Conservation (phyloP, 1,140 invertebrate species). For the Polyergus mexicanus region DNA sequence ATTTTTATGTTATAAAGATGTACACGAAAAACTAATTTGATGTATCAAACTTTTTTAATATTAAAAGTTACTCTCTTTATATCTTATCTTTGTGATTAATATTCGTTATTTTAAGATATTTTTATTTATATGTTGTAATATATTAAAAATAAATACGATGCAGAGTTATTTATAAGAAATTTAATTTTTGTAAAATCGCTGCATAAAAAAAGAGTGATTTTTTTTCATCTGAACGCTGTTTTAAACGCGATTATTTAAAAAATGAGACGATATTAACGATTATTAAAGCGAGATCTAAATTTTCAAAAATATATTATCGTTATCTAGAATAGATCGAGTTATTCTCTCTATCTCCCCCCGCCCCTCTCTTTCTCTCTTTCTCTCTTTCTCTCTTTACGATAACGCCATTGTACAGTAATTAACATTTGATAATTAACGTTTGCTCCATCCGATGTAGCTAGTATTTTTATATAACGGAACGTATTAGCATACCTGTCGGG, state of each 20-base stretch:
- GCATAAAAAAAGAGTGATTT: neutral
- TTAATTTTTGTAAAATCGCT: neutral
- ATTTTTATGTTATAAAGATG: no score
- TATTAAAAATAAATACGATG: neutral
- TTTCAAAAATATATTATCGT: neutral
- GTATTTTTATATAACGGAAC: slow-evolving; percentile 6
- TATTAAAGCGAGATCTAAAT: neutral
- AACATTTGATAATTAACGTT: neutral
- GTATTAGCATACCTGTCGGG: neutral
- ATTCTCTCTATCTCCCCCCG: no score
- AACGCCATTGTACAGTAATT: neutral
- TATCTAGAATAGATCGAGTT: slow-evolving; percentile 2
- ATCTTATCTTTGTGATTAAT: neutral
- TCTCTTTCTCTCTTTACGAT: neutral
- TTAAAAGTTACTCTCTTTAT: no score
- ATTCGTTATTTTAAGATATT: neutral
- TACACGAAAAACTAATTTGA: no score
- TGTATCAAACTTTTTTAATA: no score
- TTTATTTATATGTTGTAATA: neutral
- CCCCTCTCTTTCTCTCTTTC: neutral
- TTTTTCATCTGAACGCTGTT: neutral
- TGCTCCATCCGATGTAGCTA: neutral
- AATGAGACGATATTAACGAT: neutral
- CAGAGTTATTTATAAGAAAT: neutral
- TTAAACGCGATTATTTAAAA: neutral